These are phyloP conservation scores for Karalla daura DNA, from an alignment of 2,797 vertebrate genomes.

Conservation along the genomic window DNA sequence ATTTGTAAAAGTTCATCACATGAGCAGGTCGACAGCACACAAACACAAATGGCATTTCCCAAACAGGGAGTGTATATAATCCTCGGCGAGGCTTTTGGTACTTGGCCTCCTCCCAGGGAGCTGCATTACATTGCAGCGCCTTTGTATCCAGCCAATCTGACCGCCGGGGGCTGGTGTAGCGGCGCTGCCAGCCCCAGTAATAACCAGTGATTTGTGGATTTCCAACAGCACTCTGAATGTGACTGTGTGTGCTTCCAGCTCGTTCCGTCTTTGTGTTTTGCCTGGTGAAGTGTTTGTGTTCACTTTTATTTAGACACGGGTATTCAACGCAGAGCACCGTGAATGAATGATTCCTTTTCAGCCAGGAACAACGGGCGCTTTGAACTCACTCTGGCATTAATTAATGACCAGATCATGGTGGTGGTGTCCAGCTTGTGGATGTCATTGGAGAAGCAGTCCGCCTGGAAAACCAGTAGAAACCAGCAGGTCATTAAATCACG, in stretches of 20 bases:
- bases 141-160: conserved; percentile 45
- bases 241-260: conserved; percentile 2
- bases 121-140: conserved; percentile 51
- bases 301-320: not conserved
- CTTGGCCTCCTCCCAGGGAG: conserved; percentile 56
- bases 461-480: conserved; percentile 79
- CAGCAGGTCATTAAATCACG: conserved; percentile 21
- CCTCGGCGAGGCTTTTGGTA: conserved; percentile 47
- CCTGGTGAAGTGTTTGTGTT: not conserved
- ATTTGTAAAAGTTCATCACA: conserved; percentile 39
- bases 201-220: conserved; percentile 31
- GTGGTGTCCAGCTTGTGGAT: conserved; percentile 96
- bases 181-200: conserved; percentile 26
- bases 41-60: conserved; percentile 49
- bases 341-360: not conserved
- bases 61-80: conserved; percentile 52
- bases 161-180: conserved; percentile 17
- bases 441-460: conserved; percentile 99
- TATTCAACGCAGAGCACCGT: not conserved
- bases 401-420: conserved; percentile 93
- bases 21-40: conserved; percentile 39
- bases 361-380: not conserved
- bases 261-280: conserved; percentile 6
- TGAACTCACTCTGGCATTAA: conserved; percentile 91
- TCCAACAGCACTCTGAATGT: conserved; percentile 21